Evolutionary conservation across 1,140 invertebrate genomes (phyloP), one percentile per base, ranked within the genome.

Genomic region (Eueides isabella): DNA sequence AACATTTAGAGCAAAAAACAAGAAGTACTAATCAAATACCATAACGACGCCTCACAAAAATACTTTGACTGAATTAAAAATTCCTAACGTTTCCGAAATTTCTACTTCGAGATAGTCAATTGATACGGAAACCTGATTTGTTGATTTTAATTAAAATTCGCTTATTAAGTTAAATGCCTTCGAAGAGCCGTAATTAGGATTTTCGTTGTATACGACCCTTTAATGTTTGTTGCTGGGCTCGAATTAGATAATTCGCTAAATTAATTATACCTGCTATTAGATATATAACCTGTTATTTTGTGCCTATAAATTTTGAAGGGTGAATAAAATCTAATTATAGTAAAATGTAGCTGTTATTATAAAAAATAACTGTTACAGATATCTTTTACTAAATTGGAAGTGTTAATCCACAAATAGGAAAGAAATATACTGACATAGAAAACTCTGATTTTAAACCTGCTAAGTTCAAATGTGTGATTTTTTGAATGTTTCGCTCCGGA

Each of bases 101-200:
- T 23, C 19, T 55, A 11, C 48, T 6, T 26, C 12, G 48, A 26
- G 48, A 55, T 55, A 71, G 12, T 30, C n/a, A 72, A 67, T 72
- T 65, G 71, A 67, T 67, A 19, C 33, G 2, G 71, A 67, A 72
- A 19, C 71, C 71, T 7, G 48, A 26, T 41, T 62, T 48, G 48
- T 62, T 30, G 30, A 65, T 61, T 72, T 72, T 72, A 72, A 72
- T 72, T 72, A 72, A 72, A 61, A 67, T 61, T 61, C 71, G 71
- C 30, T 72, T 72, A 72, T 72, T 72, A 72, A 72, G 61, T 72
- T 41, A 72, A 72, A 48, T 63, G 31, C 31, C 33, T 44, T n/a
- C 31, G 48, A 55, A 26, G 48, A 9, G 67, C 26, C 33, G 66
- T 75, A 55, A 74, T 69, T 74, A 69, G 41, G 61, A 65, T 64